phyloP scores from a whole-genome alignment of 2,113 vertebrate species.

The Orycteropus afer region DNA sequence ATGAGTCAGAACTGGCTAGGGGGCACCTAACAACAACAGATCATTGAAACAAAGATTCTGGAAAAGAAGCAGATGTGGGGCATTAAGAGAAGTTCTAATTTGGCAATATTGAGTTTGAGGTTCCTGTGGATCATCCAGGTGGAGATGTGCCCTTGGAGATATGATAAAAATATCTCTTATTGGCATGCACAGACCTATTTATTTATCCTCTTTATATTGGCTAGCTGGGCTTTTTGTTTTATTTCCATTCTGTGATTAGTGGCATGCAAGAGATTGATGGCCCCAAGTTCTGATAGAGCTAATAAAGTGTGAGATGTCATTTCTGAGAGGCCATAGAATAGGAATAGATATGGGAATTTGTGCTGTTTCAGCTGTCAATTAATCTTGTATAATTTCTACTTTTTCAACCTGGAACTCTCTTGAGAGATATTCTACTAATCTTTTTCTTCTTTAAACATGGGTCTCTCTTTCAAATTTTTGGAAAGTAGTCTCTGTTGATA shows the following conservation, averaged over 20 bases:
- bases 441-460: neutral
- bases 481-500: slow-evolving; percentile 35
- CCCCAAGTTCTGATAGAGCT: neutral
- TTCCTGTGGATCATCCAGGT: too few relatives aligned
- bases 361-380: neutral
- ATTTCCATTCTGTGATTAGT: neutral
- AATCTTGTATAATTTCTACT: neutral
- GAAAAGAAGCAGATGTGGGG: too few relatives aligned
- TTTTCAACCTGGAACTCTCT: neutral
- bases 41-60: too few relatives aligned
- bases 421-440: neutral
- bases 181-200: neutral
- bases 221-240: neutral
- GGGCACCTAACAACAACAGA: too few relatives aligned
- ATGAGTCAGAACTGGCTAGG: too few relatives aligned
- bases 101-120: too few relatives aligned
- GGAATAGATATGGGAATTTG: neutral
- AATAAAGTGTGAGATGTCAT: neutral
- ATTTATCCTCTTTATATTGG: neutral
- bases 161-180: neutral
- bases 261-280: neutral
- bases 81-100: too few relatives aligned
- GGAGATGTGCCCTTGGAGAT: neutral
- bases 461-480: neutral
- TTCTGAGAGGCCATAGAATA: neutral